Evolutionary conservation across 2,888 invertebrate species (phyloP).

Genomic region (Phymatocera aterrima): DNA sequence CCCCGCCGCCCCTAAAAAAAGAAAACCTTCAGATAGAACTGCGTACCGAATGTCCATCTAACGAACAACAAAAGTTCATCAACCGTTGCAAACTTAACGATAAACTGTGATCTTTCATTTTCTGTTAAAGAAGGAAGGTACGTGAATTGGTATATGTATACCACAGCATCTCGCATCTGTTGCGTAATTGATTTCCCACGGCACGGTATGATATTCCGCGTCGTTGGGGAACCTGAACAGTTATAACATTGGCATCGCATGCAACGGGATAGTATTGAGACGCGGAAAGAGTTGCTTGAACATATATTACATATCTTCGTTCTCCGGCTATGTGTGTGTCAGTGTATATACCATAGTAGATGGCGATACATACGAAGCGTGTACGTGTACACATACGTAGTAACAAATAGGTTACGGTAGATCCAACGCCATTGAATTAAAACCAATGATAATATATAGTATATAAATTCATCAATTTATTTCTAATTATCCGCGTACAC

Average conservation of each 20-base stretch:
- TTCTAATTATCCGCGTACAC: too few relatives aligned
- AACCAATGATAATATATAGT: background rate
- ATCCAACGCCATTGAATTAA: too few relatives aligned
- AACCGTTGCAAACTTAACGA: too few relatives aligned
- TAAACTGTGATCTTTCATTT: background rate
- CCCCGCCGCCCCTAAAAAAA: too few relatives aligned
- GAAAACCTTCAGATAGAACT: too few relatives aligned
- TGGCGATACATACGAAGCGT: background rate
- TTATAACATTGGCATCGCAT: slow-evolving; percentile 29
- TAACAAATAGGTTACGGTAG: background rate
- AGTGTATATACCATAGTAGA: background rate
- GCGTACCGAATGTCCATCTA: too few relatives aligned
- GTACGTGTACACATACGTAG: background rate
- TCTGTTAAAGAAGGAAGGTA: background rate
- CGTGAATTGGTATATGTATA: background rate
- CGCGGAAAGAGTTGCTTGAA: slow-evolving; percentile 31
- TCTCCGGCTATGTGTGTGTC: background rate
- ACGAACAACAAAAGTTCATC: too few relatives aligned
- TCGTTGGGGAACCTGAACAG: slow-evolving; percentile 31
- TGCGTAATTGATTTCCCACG: slow-evolving; percentile 41
- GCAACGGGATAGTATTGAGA: slow-evolving; percentile 24
- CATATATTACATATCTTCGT: slow-evolving; percentile 7
- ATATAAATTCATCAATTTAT: background rate
- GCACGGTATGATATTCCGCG: slow-evolving; percentile 34
- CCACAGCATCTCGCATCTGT: background rate